Evolutionary conservation across 2,888 invertebrate species (phyloP).

Genomic region (Zootermopsis nevadensis): DNA sequence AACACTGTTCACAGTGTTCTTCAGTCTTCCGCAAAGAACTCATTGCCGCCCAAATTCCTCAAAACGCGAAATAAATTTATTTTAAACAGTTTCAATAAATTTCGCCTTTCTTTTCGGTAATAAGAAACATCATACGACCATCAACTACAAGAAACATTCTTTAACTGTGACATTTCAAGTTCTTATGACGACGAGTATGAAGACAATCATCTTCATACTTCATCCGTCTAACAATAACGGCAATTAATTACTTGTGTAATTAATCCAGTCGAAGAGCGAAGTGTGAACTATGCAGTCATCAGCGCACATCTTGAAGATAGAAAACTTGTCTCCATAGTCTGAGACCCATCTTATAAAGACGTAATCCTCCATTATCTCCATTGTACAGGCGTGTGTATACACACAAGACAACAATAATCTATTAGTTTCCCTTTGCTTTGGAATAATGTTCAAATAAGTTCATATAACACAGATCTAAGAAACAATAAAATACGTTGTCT

Average conservation of each 20-base stretch:
- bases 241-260: neutral
- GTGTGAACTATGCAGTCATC: neutral
- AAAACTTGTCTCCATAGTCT: slow-evolving; percentile 1
- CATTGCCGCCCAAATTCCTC: too few relatives aligned
- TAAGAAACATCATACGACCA: neutral
- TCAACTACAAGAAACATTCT: neutral
- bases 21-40: too few relatives aligned
- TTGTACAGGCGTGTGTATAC: neutral
- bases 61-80: too few relatives aligned
- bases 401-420: neutral
- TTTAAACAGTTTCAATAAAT: too few relatives aligned
- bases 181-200: too few relatives aligned
- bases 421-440: neutral
- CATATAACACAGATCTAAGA: neutral
- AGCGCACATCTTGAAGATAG: neutral
- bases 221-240: neutral
- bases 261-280: neutral
- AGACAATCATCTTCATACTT: too few relatives aligned
- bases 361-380: neutral
- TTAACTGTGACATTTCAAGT: too few relatives aligned
- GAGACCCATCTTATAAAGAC: neutral
- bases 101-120: too few relatives aligned
- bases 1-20: too few relatives aligned
- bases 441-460: neutral
- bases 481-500: neutral